Base-by-base conservation (phyloP, 35 echinoderm and acorn worm species). In the Stichopus chloronotus region DNA sequence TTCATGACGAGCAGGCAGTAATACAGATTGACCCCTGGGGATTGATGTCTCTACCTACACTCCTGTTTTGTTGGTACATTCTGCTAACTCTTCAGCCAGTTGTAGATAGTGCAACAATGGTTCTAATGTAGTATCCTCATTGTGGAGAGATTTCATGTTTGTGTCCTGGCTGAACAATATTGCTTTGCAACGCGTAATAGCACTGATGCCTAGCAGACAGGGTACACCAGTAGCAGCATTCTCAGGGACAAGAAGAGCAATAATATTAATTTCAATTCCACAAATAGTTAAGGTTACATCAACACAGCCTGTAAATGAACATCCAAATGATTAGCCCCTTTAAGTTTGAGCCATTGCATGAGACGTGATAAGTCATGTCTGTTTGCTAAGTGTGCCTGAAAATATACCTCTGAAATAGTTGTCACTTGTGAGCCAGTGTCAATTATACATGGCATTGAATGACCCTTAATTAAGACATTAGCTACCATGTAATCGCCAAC, bases 391-490 rank as follows among this genome's bases (percentile, higher is more conserved):
- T 90, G 68, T 76, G 21, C 30, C 8, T 25, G 21, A 52, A 90
- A 90, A 25, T 72, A 90, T 22, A 0, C 11, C 25, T 90, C 63
- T 5, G 61, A 43, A 8, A 90, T 68, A 10, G 88, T 90, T 20
- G 88, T 90, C n/a, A 90, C 88, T 76, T 90, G 69, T 14, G 88
- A 90, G 4, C 88, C 88, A 54, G 88, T 90, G 55, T 90, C 88
- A 9, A 90, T 90, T 7, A 90, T 90, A 23, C 88, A 72, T 25
- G 23, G 21, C 20, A 53, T n/a, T 12, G 8, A n/a, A 9, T 72
- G 59, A 6, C 88, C 88, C 43, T 72, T 63, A 52, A 90, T 90
- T n/a, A 25, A 25, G 6, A 88, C 30, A 43, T 43, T 43, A 43
- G 30, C 30, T 43, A 69, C 59, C 86, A 88, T 43, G 17, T 88